These are phyloP conservation scores for Melozone crissalis DNA, from an alignment of 2,113 vertebrate species.

Conservation along the genomic window DNA sequence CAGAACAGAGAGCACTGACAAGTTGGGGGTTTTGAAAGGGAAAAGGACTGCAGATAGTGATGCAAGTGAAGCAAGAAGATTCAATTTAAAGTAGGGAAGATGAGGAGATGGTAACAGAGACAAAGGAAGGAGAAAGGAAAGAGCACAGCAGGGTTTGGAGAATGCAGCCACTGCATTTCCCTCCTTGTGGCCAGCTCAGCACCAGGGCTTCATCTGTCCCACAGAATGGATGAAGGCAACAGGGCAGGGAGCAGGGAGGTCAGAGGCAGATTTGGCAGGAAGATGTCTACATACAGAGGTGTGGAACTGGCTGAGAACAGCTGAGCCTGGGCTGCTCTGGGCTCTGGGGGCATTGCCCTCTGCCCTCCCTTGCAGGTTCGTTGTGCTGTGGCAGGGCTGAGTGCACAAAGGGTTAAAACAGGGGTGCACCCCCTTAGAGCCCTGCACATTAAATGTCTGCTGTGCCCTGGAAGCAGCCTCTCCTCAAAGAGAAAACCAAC, in stretches of 20 bases:
- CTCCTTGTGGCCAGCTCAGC: not conserved
- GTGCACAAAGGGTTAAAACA: not conserved
- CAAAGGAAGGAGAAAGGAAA: not conserved
- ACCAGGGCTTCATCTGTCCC: not conserved
- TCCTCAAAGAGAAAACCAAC: not conserved
- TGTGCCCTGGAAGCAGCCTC: not conserved
- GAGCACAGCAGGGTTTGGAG: not conserved
- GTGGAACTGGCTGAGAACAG: not conserved
- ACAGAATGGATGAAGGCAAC: not conserved
- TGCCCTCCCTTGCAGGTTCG: accelerated
- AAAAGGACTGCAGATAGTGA: not conserved
- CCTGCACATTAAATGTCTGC: not conserved
- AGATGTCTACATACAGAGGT: not conserved
- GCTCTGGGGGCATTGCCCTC: accelerated
- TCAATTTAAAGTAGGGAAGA: not conserved
- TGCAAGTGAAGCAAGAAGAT: not conserved
- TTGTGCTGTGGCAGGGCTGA: not conserved
- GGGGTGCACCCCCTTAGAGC: not conserved
- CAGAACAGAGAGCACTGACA: not conserved
- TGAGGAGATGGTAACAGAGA: not conserved
- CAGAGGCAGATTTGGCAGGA: not conserved
- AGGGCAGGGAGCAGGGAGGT: not conserved
- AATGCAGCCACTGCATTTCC: not conserved
- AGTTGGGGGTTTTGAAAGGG: not conserved
- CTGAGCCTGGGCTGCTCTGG: not conserved